A percentile compares a stretch with the other conserved stretches of the same genome.
Conservation (phyloP, 2,113 vertebrate genomes). For the Promerops cafer region DNA sequence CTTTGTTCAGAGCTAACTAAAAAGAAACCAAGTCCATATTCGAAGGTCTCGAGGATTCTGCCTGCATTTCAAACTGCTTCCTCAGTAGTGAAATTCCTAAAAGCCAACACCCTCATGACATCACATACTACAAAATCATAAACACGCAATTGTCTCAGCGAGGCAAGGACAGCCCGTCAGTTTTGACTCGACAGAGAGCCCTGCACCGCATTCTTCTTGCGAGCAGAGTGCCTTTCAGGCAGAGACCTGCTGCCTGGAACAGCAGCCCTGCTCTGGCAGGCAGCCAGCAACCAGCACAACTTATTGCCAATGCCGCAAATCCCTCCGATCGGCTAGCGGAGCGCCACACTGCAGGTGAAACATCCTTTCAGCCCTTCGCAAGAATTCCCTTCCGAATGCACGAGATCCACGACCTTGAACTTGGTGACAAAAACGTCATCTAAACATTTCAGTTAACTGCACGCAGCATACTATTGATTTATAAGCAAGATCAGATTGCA, state of each 20-base stretch:
- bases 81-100: constrained; percentile 44
- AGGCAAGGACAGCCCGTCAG: constrained; percentile 11
- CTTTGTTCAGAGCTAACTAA: not conserved
- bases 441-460: not conserved
- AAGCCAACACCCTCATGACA: constrained; percentile 76
- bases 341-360: constrained; percentile 65
- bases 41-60: constrained; percentile 55
- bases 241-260: constrained; percentile 22
- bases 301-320: constrained; percentile 71
- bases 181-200: constrained; percentile 17
- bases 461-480: not conserved
- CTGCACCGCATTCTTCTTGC: not conserved
- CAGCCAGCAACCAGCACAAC: constrained; percentile 73
- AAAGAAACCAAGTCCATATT: not conserved
- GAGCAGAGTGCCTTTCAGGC: not conserved
- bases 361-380: not conserved
- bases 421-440: not conserved
- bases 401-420: constrained; percentile 62
- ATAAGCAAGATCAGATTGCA: not conserved
- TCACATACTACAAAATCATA: constrained; percentile 52
- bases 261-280: constrained; percentile 62
- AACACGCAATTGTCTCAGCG: not conserved
- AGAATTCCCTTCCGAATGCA: not conserved
- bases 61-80: constrained; percentile 60
- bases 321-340: constrained; percentile 64